These are phyloP conservation scores for Apogon hyalosoma DNA, from an alignment of 2,797 vertebrate species.

Conservation along the genomic window DNA sequence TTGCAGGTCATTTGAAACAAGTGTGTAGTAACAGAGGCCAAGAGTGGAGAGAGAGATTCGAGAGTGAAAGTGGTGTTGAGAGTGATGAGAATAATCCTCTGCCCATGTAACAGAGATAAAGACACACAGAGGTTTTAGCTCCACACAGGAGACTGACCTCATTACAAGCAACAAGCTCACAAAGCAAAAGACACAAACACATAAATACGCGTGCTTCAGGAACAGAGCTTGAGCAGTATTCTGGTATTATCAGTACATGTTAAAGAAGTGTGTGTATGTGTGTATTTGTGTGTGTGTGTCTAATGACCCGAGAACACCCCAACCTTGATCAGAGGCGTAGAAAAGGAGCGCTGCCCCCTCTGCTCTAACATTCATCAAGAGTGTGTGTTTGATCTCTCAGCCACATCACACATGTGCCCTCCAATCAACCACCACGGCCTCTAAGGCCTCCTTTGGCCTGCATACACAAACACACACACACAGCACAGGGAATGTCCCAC, in stretches of 20 bases:
- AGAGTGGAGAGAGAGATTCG: slow-evolving; percentile 12
- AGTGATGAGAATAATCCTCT: slow-evolving; percentile 75
- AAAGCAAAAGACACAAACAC: slow-evolving; percentile 33
- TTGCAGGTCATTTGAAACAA: background rate
- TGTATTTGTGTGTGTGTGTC: slow-evolving; percentile 65
- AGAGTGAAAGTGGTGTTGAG: slow-evolving; percentile 60
- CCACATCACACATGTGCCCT: slow-evolving; percentile 92
- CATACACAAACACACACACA: slow-evolving; percentile 25
- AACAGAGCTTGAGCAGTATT: slow-evolving; percentile 35
- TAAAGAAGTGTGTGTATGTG: slow-evolving; percentile 12
- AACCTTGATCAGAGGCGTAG: slow-evolving; percentile 89
- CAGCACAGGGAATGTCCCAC: slow-evolving; percentile 84
- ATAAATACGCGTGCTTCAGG: slow-evolving; percentile 4
- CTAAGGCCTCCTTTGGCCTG: slow-evolving; percentile 54
- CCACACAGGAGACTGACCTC: slow-evolving; percentile 75
- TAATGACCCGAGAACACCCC: slow-evolving; percentile 90
- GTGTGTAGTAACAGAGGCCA: background rate
- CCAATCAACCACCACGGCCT: slow-evolving; percentile 75
- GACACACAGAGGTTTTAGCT: slow-evolving; percentile 75
- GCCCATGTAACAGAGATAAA: slow-evolving; percentile 75
- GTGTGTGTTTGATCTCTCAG: slow-evolving; percentile 96
- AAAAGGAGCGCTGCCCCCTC: slow-evolving; percentile 78
- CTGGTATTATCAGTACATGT: slow-evolving; percentile 29
- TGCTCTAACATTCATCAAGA: slow-evolving; percentile 92
- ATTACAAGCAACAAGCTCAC: slow-evolving; percentile 67